Evolutionary conservation across 1,140 invertebrate species (phyloP), one percentile per base, ranked within the genome.

Genomic region (Nasonia vitripennis): DNA sequence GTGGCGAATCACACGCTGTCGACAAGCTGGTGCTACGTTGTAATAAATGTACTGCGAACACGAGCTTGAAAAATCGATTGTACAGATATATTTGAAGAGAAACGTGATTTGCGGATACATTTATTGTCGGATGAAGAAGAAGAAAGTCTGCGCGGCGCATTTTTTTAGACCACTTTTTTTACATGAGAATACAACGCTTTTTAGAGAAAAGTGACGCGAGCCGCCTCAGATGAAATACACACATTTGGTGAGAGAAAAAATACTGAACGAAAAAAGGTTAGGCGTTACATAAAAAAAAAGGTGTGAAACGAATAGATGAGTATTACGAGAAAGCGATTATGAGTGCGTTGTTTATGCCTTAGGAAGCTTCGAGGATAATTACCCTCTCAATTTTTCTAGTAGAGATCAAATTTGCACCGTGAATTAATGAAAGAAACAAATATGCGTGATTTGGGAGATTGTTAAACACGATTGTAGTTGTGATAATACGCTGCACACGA

Each of bases 121-220:
- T 68, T 78, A 14, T 20, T 78, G 34, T n/a, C 37, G 73, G 27
- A 45, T 71, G 5, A 80, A 75, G 51, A 27, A 27, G 5, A n/a
- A 20, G 55, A n/a, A 62, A 62, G 17, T 62, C 55, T 85, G 31
- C 45, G 73, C 34, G 68, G 73, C 84, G 78, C 70, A 85, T 85
- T 85, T 79, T 37, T 85, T 85, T 85, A 51, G 48, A 80, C 37
- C 77, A 84, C 68, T 80, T 80, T 80, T 79, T 84, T 79, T 79
- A 62, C 17, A 73, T 12, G 23, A 73, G 5, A 78, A 41, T 62
- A 79, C n/a, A 84, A 23, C 31, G 68, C 78, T 84, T 84, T 80
- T 62, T 84, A 84, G 78, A 55, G 62, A 73, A 55, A 51, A 7
- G 67, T 73, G 68, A 73, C 17, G 23, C 2, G 14, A 84, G 45